Base-by-base conservation (phyloP, 2,888 invertebrate genomes). In the Lobophora halterata region DNA sequence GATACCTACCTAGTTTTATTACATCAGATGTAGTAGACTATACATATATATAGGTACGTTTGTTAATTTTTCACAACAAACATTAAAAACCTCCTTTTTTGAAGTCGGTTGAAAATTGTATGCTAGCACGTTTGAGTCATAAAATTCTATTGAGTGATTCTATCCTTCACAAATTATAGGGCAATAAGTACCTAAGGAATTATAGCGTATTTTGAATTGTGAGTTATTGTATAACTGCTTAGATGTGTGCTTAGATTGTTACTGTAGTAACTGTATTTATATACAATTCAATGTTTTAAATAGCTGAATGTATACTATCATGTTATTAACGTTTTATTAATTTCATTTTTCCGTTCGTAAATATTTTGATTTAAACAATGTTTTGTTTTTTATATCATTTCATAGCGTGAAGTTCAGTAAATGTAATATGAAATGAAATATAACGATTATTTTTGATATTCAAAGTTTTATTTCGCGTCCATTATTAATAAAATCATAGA, bases 401-500 rank as follows among this genome's bases (percentile, higher is more conserved):
- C 52, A 52, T 68, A 69, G 50, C 66, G 54, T 61, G 52, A 66
- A 59, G 59, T 71, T 71, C 71, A 69, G 61, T 75, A 63, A 68
- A 67, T 75, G 76, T 79, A 80, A 80, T 82, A 79, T 70, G 63
- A 73, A 72, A 73, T 74, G 63, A 75, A 79, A 73, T 81, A 79
- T 73, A 79, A 75, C 55, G 65, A 70, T 74, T 81, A 82, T 81
- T 82, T 82, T 79, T 58, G 71, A 67, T 60, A 57, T 20, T 46
- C 18, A 31, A 20, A 26, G 41, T 63, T 65, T 68, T 57, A 55
- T 64, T 70, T 58, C 28, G 41, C 19, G 1, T 2, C 5, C 10
- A 9, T 4, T 2, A 14, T 7, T 10, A 28, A 1, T 10, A 4
- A 32, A 19, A 19, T 14, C 33, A 33, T 33, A 31, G 26, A 26